Base-by-base conservation (phyloP, 2,797 vertebrate species). In the Chaetophractus vellerosus region DNA sequence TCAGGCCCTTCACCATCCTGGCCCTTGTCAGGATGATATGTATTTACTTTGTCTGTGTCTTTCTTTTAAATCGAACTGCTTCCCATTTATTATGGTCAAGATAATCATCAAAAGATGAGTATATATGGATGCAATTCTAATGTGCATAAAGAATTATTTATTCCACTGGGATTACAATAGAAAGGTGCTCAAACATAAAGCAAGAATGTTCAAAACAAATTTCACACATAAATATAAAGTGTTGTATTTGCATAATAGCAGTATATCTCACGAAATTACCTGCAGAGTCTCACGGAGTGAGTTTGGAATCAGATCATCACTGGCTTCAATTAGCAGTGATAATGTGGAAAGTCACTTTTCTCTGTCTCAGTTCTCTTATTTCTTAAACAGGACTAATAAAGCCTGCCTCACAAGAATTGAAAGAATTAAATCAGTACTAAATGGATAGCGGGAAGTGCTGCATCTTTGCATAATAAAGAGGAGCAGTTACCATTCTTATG, bases 21-120 rank as follows among this genome's bases (percentile, higher is more conserved):
- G 1, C 0, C 18, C 79, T 84, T 87, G 18, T 57, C n/a, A 72
- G 8, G 4, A n/a, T 59, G 19, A 45, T 81, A 61, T 69, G 36
- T 81, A 61, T 75, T 45, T 72, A 68, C 15, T 33, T 31, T 84
- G 33, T 88, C 45, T 82, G 45, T 68, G 19, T 68, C 64, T 28
- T 31, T 78, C 31, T 41, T 87, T 79, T 87, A 9, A 41, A 19
- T 84, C 31, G 33, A 52, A 87, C 72, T 26, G 18, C n/a, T 94
- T 95, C 61, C 59, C 82, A 61, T 82, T 69, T 63, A 11, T 64
- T 74, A 75, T 21, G 38, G 6, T 88, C 38, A 93, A 83, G 14
- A 57, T 36, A 90, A 88, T 7, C 3, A 69, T 78, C 31, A 72
- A 36, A 52, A 63, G 4, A 55, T 55, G 52, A 19, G 5, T 2